phyloP scores from a whole-genome alignment of 2,113 vertebrate species.

The Ceratotherium simum region DNA sequence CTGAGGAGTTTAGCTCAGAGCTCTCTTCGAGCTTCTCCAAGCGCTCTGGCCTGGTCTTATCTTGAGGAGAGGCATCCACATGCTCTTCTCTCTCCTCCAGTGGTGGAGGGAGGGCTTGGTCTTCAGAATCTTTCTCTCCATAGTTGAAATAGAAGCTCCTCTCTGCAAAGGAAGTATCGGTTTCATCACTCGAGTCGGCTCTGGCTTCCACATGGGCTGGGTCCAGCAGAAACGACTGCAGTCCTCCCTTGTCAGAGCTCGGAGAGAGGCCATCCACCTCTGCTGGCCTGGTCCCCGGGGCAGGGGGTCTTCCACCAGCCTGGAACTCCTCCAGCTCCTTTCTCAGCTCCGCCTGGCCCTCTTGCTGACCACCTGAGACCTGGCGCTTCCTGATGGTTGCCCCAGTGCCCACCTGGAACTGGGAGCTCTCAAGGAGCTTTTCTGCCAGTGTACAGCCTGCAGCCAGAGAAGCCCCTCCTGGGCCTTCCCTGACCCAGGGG shows the following conservation, averaged over 20 bases:
- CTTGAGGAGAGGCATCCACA: neutral
- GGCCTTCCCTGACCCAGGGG: constrained; percentile 68
- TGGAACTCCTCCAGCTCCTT: constrained; percentile 67
- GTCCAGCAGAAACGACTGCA: constrained; percentile 66
- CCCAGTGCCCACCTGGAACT: neutral
- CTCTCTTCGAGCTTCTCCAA: neutral
- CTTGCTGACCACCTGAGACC: constrained; percentile 27
- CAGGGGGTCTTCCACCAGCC: constrained; percentile 2
- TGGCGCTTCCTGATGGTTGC: neutral
- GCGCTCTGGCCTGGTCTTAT: neutral
- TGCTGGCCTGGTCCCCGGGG: constrained; percentile 12
- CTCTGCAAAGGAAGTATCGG: constrained; percentile 80
- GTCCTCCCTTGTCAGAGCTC: constrained; percentile 76
- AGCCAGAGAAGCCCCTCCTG: constrained; percentile 45
- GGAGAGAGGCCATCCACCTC: constrained; percentile 61
- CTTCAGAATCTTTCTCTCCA: constrained; percentile 80
- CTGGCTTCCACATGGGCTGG: constrained; percentile 79
- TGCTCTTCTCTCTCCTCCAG: neutral
- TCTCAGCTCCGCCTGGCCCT: constrained; percentile 52
- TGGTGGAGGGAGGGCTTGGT: neutral
- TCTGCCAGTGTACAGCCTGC: neutral
- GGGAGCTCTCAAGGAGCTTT: constrained; percentile 1
- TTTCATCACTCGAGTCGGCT: constrained; percentile 78
- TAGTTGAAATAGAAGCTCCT: constrained; percentile 87
- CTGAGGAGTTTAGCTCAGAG: neutral